A percentile compares a stretch with the other conserved stretches of the same genome.
phyloP scores from a whole-genome alignment of 2,113 vertebrate species.

The Columba livia region DNA sequence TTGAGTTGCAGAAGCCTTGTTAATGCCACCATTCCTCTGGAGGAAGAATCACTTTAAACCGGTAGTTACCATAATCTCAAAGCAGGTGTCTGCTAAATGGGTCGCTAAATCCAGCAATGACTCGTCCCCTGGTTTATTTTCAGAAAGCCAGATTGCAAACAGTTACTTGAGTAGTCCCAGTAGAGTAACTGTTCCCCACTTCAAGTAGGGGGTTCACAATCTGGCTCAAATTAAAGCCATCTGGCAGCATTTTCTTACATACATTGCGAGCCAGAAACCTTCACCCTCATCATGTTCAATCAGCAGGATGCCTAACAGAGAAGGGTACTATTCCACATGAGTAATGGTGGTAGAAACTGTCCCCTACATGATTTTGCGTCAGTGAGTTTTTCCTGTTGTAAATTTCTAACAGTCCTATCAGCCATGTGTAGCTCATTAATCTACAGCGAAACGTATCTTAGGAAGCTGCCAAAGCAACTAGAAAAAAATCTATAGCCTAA shows the following conservation, averaged over 20 bases:
- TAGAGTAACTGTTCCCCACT: conserved; percentile 42
- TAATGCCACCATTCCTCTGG: not conserved
- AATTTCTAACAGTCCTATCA: conserved; percentile 44
- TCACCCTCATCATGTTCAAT: conserved; percentile 70
- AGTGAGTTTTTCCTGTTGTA: conserved; percentile 38
- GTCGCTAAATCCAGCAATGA: not conserved
- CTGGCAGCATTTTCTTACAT: conserved; percentile 51
- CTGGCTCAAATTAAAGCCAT: conserved; percentile 64
- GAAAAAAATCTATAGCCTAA: conserved; percentile 24
- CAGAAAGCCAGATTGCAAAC: conserved; percentile 40
- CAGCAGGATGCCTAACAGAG: conserved; percentile 62
- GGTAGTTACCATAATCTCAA: not conserved
- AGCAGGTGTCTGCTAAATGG: conserved; percentile 55
- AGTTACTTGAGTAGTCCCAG: conserved; percentile 56
- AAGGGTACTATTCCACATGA: conserved; percentile 38
- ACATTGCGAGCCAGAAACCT: conserved; percentile 49
- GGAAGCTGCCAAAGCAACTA: conserved; percentile 49
- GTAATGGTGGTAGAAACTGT: conserved; percentile 44
- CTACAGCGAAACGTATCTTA: conserved; percentile 35
- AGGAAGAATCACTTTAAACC: not conserved
- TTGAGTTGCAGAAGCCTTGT: not conserved
- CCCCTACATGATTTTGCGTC: not conserved
- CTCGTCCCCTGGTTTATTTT: conserved; percentile 21
- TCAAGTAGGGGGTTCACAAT: conserved; percentile 44
- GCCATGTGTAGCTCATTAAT: conserved; percentile 58